Evolutionary conservation across 2,797 vertebrate species (phyloP).

Genomic region (Peromyscus aztecus): DNA sequence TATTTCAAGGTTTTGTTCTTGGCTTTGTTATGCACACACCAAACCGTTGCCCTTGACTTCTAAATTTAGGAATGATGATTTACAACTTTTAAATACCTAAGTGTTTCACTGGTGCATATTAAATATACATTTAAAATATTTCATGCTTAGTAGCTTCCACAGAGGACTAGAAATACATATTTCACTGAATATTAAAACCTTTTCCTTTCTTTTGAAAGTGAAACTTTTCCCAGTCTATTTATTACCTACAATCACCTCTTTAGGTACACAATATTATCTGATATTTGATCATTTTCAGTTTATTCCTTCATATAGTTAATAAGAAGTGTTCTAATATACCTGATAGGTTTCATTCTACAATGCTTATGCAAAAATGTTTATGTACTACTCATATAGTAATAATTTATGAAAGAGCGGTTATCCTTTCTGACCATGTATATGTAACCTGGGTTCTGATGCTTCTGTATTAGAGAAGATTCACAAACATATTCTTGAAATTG

Average conservation of each 20-base stretch:
- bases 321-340: conserved; percentile 23
- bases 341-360: background rate
- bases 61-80: conserved; percentile 62
- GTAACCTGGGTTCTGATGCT: conserved; percentile 30
- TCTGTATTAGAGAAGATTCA: conserved; percentile 56
- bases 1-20: conserved; percentile 84
- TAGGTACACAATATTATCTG: conserved; percentile 35
- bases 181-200: background rate
- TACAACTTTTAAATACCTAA: conserved; percentile 57
- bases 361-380: conserved; percentile 20
- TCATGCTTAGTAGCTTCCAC: conserved; percentile 20
- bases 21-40: conserved; percentile 59
- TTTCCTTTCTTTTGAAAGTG: conserved; percentile 42
- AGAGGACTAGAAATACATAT: background rate
- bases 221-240: background rate
- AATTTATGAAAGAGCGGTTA: conserved; percentile 46
- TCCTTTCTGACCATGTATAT: conserved; percentile 30
- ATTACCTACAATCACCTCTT: background rate
- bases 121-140: conserved; percentile 32
- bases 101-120: conserved; percentile 18
- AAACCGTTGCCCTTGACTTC: conserved; percentile 75
- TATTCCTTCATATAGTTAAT: background rate
- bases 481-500: conserved; percentile 62
- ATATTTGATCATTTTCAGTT: conserved; percentile 28
- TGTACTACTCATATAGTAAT: conserved; percentile 25